Evolutionary conservation across 2,113 vertebrate species (phyloP).

Genomic region (Epinephelus moara): DNA sequence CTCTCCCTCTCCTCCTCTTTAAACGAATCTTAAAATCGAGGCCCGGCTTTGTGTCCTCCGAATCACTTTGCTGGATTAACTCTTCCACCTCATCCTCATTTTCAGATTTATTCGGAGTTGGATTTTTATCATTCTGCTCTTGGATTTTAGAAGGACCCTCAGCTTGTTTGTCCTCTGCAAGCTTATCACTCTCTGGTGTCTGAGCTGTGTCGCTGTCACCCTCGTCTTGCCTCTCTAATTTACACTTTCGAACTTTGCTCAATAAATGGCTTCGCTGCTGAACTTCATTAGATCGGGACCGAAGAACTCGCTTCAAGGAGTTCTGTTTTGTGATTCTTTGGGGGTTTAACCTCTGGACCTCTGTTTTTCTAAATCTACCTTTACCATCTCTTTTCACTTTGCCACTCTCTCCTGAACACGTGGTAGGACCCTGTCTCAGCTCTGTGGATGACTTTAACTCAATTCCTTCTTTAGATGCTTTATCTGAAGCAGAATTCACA

Average conservation of each 20-base stretch:
- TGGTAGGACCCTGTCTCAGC: not conserved
- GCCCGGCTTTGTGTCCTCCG: conserved; percentile 60
- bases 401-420: conserved; percentile 24
- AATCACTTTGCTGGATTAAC: conserved; percentile 5
- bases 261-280: conserved; percentile 25
- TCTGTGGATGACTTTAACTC: conserved; percentile 26
- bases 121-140: not conserved
- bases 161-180: not conserved
- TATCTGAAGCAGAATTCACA: conserved; percentile 37
- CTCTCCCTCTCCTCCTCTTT: conserved; percentile 80
- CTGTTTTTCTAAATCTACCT: conserved; percentile 26
- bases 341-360: conserved; percentile 41
- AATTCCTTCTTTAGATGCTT: conserved; percentile 27
- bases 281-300: conserved; percentile 47
- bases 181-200: not conserved
- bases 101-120: not conserved
- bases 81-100: conserved; percentile 9
- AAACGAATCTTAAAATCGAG: conserved; percentile 82
- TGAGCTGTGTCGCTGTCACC: not conserved
- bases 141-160: not conserved
- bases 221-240: conserved; percentile 36
- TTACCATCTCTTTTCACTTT: conserved; percentile 26
- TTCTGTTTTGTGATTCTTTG: conserved; percentile 47
- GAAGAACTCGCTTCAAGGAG: conserved; percentile 52
- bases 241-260: conserved; percentile 42